Evolutionary conservation across 2,797 vertebrate genomes (phyloP).

Genomic region (Gymnopithys bicolor): DNA sequence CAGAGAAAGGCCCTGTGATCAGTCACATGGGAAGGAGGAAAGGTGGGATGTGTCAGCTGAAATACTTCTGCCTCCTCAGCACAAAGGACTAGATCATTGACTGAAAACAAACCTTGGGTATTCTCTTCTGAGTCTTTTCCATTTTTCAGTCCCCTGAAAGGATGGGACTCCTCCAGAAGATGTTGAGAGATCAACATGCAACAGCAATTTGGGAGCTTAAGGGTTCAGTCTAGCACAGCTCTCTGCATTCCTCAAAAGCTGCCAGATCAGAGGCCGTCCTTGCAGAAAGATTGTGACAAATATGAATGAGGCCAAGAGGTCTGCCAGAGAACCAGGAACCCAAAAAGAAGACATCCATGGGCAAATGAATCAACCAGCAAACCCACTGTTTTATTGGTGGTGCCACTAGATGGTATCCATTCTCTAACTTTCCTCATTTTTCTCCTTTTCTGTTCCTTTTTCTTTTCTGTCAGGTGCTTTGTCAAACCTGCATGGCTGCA

Average conservation of each 20-base stretch:
- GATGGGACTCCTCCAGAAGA: rapidly evolving
- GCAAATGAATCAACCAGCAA: neutral
- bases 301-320: neutral
- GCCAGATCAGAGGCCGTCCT: neutral
- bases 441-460: neutral
- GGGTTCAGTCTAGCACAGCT: neutral
- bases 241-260: rapidly evolving
- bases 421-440: neutral
- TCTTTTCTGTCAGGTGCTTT: neutral
- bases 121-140: neutral
- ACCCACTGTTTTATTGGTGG: neutral
- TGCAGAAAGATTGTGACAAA: neutral
- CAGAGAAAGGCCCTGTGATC: neutral
- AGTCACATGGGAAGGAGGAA: neutral
- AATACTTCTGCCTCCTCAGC: neutral
- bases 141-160: neutral
- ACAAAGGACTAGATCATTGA: too few species aligned
- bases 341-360: neutral
- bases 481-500: neutral
- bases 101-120: neutral
- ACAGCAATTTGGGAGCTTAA: neutral
- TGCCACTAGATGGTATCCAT: slow-evolving; percentile 41
- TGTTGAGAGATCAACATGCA: rapidly evolving
- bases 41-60: neutral
- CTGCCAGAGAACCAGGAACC: neutral